Conservation (phyloP, 2,888 invertebrate species). For the Acutogordius australiensis region DNA sequence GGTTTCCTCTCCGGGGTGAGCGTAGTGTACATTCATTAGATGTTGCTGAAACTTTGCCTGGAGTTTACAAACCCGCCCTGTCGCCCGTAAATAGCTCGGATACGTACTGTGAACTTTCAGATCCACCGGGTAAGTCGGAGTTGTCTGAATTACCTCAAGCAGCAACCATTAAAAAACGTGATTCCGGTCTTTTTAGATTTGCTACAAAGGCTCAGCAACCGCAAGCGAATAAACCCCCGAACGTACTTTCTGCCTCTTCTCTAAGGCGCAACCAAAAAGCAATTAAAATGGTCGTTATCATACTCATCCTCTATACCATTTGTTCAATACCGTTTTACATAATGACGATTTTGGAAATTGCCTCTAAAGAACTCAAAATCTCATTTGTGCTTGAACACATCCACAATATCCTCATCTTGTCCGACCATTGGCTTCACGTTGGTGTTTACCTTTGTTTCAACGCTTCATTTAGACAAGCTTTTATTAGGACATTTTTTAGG, state of each 20-base stretch:
- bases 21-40: too few relatives aligned
- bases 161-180: too few relatives aligned
- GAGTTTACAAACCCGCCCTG: too few relatives aligned
- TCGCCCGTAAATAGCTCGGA: too few relatives aligned
- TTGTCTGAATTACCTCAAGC: too few relatives aligned
- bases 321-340: constrained; percentile 8
- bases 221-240: too few relatives aligned
- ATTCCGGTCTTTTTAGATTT: too few relatives aligned
- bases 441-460: constrained; percentile 7
- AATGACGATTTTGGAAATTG: neutral
- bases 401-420: constrained; percentile 6
- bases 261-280: neutral
- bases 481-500: neutral
- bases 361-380: neutral
- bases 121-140: too few relatives aligned
- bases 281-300: constrained; percentile 11
- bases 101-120: too few relatives aligned
- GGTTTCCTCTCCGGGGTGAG: too few relatives aligned
- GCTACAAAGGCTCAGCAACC: too few relatives aligned
- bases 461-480: neutral
- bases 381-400: neutral
- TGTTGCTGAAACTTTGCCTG: too few relatives aligned
- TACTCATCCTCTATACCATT: constrained; percentile 1
- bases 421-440: constrained; percentile 10
- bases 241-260: neutral